Percentiles rank a stretch among this genome's conserved stretches.
phyloP scores from a whole-genome alignment of 2,113 vertebrate genomes.

The Scytalopus superciliaris region DNA sequence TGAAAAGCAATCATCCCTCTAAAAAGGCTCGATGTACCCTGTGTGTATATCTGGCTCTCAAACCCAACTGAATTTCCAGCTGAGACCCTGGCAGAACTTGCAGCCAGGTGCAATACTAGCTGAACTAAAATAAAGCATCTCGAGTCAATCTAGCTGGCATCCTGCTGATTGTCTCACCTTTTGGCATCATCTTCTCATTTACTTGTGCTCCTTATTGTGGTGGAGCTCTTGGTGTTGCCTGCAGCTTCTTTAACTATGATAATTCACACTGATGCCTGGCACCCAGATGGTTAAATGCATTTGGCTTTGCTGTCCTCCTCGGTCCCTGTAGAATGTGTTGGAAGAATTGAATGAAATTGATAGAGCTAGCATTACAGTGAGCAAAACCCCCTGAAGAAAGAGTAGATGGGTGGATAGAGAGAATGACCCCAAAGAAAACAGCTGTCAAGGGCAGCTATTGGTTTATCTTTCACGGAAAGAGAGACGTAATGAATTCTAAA shows the following conservation, averaged over 20 bases:
- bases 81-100: background rate
- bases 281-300: slow-evolving; percentile 65
- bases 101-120: background rate
- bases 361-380: slow-evolving; percentile 82
- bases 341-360: slow-evolving; percentile 82
- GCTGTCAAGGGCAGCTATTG: slow-evolving; percentile 84
- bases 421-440: slow-evolving; percentile 80
- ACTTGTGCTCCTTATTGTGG: background rate
- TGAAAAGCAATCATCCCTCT: background rate
- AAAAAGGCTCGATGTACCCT: background rate
- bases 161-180: background rate
- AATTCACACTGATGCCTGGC: background rate
- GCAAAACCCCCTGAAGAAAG: slow-evolving; percentile 77
- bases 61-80: background rate
- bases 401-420: slow-evolving; percentile 72
- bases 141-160: background rate
- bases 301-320: slow-evolving; percentile 60
- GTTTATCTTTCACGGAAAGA: slow-evolving; percentile 78
- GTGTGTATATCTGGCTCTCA: background rate
- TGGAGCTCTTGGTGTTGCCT: background rate
- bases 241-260: background rate
- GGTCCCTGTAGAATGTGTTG: slow-evolving; percentile 75
- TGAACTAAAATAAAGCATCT: background rate
- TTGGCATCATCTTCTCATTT: background rate
- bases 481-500: slow-evolving; percentile 76